Percentiles rank a stretch among this genome's conserved stretches.
These are phyloP conservation scores for Drosophila pachea DNA, from an alignment of 1,140 invertebrate species.

Conservation along the genomic window DNA sequence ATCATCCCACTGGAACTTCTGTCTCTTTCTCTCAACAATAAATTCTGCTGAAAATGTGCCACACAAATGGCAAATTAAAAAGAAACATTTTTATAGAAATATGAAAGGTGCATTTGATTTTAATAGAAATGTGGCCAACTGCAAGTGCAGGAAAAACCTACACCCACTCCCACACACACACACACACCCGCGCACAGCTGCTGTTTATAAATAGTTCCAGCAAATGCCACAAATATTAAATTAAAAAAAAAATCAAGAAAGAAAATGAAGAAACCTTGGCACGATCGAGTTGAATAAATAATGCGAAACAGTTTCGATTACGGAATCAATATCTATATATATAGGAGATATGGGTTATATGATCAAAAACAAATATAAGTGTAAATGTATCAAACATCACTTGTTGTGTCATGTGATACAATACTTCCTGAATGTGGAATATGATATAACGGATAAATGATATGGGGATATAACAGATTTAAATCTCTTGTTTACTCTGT, in stretches of 20 bases:
- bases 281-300: constrained; percentile 1
- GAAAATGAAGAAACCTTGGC: not conserved
- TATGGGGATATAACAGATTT: too few species aligned
- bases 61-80: constrained; percentile 8
- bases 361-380: not conserved
- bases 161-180: not conserved
- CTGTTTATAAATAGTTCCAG: constrained; percentile 20
- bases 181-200: not conserved
- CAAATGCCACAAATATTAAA: not conserved
- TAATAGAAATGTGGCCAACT: not conserved
- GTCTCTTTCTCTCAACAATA: not conserved
- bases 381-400: too few species aligned
- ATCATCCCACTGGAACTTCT: not conserved
- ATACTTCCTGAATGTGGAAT: too few species aligned
- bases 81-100: constrained; percentile 7
- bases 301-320: not conserved
- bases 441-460: too few species aligned
- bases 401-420: too few species aligned
- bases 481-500: too few species aligned
- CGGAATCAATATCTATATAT: not conserved
- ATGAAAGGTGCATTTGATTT: not conserved
- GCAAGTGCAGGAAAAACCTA: constrained; percentile 1
- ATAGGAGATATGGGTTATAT: not conserved
- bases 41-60: constrained; percentile 19
- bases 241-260: too few species aligned